Evolutionary conservation across 2,888 invertebrate species (phyloP), one percentile per base, ranked within the genome.

Genomic region (Monochamus alternatus): DNA sequence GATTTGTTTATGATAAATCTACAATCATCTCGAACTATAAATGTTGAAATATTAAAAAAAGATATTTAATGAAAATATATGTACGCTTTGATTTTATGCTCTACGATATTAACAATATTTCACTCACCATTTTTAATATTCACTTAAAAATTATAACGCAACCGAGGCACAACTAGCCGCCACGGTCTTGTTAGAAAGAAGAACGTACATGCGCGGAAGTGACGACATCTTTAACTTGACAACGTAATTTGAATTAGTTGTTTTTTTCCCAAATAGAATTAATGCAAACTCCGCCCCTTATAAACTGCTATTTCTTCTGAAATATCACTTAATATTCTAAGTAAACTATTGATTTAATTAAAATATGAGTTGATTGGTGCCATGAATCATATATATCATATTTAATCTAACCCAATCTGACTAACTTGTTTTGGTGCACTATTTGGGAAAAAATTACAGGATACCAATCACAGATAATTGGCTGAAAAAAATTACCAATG

Each of bases 101-200:
- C 22, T 12, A 30, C 44, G 14, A 65, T 83, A 83, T 81, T 82
- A 81, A 75, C 60, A 7, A 38, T 51, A 10, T 71, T 77, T 71
- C 71, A 82, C 87, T 86, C 81, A 87, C 87, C 87, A 87, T 87
- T 86, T 85, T 84, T 67, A 43, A 70, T 74, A 79, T 81, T 83
- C 83, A 81, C 78, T 73, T 79, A 73, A 80, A 81, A 82, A 76
- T 67, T 81, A 76, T 72, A 69, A 76, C 73, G 83, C 79, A 71
- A 67, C 59, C 82, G 84, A 81, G 79, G 81, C 81, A 82, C 78
- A 77, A 70, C 59, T 63, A 77, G 79, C 82, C 83, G 79, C 84
- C 84, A 83, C 83, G 79, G 83, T 84, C 85, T 84, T 74, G 76
- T 78, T 76, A 81, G 81, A 84, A 85, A 85, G 83, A 81, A 81